A percentile compares a stretch with the other conserved stretches of the same genome.
These are phyloP conservation scores for Lates calcarifer DNA, from an alignment of 2,113 vertebrate species.

Conservation along the genomic window DNA sequence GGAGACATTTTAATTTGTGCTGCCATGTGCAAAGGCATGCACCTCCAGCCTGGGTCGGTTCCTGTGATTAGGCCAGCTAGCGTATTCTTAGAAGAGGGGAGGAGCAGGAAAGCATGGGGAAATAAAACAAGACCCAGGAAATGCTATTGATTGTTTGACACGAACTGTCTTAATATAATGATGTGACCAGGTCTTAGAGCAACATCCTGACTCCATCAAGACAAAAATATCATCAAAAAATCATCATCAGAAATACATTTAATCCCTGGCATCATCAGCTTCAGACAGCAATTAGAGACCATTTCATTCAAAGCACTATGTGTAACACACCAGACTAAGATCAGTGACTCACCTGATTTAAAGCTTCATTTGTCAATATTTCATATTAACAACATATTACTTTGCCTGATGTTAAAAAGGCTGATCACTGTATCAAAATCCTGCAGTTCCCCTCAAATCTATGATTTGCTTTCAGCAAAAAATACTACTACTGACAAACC, in stretches of 20 bases:
- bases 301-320: background rate
- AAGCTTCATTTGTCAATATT: background rate
- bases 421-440: background rate
- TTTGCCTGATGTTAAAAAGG: background rate
- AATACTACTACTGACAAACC: background rate
- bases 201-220: slow-evolving; percentile 21
- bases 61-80: slow-evolving; percentile 77
- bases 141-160: slow-evolving; percentile 53
- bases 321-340: background rate
- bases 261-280: background rate
- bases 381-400: background rate
- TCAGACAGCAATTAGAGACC: background rate
- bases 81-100: slow-evolving; percentile 77
- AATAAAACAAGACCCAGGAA: slow-evolving; percentile 69
- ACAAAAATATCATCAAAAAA: background rate
- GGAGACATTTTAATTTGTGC: slow-evolving; percentile 86
- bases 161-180: slow-evolving; percentile 34
- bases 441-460: no score
- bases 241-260: background rate
- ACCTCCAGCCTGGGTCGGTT: slow-evolving; percentile 74
- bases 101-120: slow-evolving; percentile 60
- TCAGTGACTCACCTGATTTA: background rate
- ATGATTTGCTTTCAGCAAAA: background rate
- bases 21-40: slow-evolving; percentile 87
- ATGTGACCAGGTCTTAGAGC: slow-evolving; percentile 8